Base-by-base conservation (phyloP, 2,888 invertebrate genomes). In the Neoascia interrupta region DNA sequence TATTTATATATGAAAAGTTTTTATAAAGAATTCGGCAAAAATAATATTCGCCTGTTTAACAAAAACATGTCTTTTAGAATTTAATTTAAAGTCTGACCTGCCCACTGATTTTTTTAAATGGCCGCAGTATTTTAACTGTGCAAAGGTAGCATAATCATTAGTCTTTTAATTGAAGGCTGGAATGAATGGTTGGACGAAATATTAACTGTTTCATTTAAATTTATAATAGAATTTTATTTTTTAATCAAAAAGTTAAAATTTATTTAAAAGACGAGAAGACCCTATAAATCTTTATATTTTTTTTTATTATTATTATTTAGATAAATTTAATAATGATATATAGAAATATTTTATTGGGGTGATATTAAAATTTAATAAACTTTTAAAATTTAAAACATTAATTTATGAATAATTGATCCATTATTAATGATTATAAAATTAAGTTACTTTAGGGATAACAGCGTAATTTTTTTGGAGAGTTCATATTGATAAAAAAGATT, bases 121-220 rank as follows among this genome's bases (percentile, higher is more conserved):
- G 93, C 93, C 92, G 93, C 93, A 91, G 92, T 93, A 93, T 91
- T 86, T 90, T 93, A 90, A 93, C 92, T 91, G 93, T 93, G 91
- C 93, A 91, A 93, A 93, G 92, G 93, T 93, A 94, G 92, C 93
- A 93, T 92, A 93, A 93, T 92, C 90, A 92, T 90, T 94, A 92
- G 93, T 92, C 91, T 93, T 91, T 93, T 94, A 93, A 94, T 93
- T 94, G 90, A 87, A 91, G 92, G 91, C 93, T 94, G 87, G 93
- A 89, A 94, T 94, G 93, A 94, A 94, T 85, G 93, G 92, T 91
- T 92, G 88, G 87, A 93, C 92, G 91, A 92, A 84, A 91, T 90
- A 91, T 90, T 87, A 86, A 85, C 91, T n/a, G n/a, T n/a, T n/a
- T n/a, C n/a, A n/a, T n/a, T n/a, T n/a, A n/a, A n/a, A n/a, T n/a